A percentile compares a stretch with the other conserved stretches of the same genome.
Evolutionary conservation across 2,797 vertebrate species (phyloP).

Genomic region (Mormyrus hasselquistii): DNA sequence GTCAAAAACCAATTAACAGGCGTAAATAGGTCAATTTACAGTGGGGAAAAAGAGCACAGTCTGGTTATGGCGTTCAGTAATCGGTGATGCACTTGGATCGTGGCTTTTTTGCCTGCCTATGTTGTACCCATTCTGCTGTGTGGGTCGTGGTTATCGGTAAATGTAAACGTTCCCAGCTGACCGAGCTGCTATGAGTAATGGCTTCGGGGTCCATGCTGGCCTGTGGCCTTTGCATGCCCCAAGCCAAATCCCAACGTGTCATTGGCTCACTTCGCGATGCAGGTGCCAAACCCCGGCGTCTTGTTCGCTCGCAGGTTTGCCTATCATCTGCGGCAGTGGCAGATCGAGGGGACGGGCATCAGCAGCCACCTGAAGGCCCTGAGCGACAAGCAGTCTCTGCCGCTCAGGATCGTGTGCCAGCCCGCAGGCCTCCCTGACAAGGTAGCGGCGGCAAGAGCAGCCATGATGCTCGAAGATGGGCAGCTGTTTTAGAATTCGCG

Average conservation of each 20-base stretch:
- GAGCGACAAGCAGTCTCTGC: conserved; percentile 94
- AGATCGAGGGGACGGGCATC: conserved; percentile 97
- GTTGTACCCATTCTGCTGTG: neutral
- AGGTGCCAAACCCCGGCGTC: neutral
- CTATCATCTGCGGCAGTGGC: conserved; percentile 95
- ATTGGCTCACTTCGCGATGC: neutral
- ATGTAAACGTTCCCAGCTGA: neutral
- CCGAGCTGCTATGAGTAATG: neutral
- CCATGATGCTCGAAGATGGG: neutral
- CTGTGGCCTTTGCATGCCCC: neutral
- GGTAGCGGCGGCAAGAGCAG: conserved; percentile 51
- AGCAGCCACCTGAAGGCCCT: conserved; percentile 97
- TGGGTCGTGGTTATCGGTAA: neutral
- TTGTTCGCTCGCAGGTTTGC: conserved; percentile 74
- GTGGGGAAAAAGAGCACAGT: neutral
- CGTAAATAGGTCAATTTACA: neutral
- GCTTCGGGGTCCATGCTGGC: neutral
- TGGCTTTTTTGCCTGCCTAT: neutral
- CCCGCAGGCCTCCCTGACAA: conserved; percentile 96
- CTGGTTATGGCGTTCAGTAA: neutral
- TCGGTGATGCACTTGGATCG: neutral
- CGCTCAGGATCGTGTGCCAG: conserved; percentile 91
- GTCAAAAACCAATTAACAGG: neutral
- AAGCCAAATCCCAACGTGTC: neutral
- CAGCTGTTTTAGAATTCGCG: neutral